phyloP scores from a whole-genome alignment of 2,797 vertebrate species.

The Eospalax fontanierii region DNA sequence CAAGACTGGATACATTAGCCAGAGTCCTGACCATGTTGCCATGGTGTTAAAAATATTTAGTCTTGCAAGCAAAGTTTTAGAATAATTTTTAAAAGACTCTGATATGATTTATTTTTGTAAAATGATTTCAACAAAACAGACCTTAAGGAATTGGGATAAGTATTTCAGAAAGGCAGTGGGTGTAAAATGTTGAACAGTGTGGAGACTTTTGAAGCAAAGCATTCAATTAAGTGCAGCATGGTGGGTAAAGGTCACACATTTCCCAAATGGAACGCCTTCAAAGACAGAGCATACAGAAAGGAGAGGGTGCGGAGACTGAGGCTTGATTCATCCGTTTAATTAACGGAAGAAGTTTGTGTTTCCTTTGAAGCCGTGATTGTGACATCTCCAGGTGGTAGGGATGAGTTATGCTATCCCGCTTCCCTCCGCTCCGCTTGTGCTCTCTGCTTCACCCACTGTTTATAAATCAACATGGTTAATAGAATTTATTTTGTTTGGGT shows the following conservation, averaged over 20 bases:
- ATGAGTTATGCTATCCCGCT: conserved; percentile 47
- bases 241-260: conserved; percentile 80
- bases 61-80: conserved; percentile 83
- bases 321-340: conserved; percentile 76
- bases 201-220: conserved; percentile 80
- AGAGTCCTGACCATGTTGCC: conserved; percentile 87
- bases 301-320: conserved; percentile 77
- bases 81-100: conserved; percentile 82
- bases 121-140: conserved; percentile 82
- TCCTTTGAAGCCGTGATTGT: conserved; percentile 74
- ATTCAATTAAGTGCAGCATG: conserved; percentile 45
- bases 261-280: conserved; percentile 78
- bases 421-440: conserved; percentile 37
- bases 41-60: conserved; percentile 91
- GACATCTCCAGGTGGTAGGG: conserved; percentile 72
- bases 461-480: conserved; percentile 46
- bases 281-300: conserved; percentile 68
- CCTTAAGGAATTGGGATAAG: conserved; percentile 74
- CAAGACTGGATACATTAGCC: conserved; percentile 85
- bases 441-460: conserved; percentile 44
- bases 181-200: conserved; percentile 73
- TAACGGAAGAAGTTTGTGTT: conserved; percentile 79
- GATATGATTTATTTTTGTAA: conserved; percentile 86
- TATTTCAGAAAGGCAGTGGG: conserved; percentile 76
- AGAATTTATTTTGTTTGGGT: conserved; percentile 31